These are phyloP conservation scores for Ornithoptera alexandrae DNA, from an alignment of 2,888 invertebrate genomes.

Conservation along the genomic window DNA sequence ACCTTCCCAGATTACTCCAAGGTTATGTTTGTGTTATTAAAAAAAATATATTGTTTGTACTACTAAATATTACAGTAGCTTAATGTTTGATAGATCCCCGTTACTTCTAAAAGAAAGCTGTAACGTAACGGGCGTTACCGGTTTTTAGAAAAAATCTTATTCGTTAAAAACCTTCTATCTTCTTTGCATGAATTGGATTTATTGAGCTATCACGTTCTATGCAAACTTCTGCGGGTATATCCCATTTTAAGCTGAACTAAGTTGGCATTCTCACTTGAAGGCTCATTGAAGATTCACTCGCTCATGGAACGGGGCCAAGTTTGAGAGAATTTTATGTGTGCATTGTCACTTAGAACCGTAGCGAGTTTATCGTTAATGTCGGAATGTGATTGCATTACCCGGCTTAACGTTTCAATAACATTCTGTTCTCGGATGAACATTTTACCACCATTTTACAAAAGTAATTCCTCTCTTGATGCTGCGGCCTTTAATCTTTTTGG, in stretches of 20 bases:
- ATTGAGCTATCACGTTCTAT: conserved; percentile 11
- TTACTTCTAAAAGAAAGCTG: too few species aligned
- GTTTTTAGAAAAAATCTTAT: too few species aligned
- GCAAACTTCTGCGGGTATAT: conserved; percentile 22
- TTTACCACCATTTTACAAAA: too few species aligned
- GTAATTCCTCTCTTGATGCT: too few species aligned
- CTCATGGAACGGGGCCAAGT: conserved; percentile 52
- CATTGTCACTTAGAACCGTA: conserved; percentile 26
- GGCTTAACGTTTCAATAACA: conserved; percentile 7
- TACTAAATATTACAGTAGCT: too few species aligned
- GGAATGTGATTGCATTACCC: conserved; percentile 5
- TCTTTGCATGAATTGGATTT: not conserved
- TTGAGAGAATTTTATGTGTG: conserved; percentile 42
- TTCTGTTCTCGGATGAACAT: conserved; percentile 1
- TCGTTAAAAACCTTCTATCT: too few species aligned
- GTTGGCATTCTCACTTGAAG: conserved; percentile 31
- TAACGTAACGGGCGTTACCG: too few species aligned
- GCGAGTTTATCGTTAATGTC: conserved; percentile 19
- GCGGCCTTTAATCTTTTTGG: too few species aligned
- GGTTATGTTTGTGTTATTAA: too few species aligned
- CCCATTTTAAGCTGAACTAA: conserved; percentile 17
- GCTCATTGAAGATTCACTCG: conserved; percentile 58
- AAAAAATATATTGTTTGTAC: too few species aligned
- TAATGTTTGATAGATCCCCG: too few species aligned
- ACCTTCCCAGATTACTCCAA: too few species aligned